Percentiles rank a stretch among this genome's conserved stretches.
Conservation (phyloP, 2,113 vertebrate species). For the Garra rufa region DNA sequence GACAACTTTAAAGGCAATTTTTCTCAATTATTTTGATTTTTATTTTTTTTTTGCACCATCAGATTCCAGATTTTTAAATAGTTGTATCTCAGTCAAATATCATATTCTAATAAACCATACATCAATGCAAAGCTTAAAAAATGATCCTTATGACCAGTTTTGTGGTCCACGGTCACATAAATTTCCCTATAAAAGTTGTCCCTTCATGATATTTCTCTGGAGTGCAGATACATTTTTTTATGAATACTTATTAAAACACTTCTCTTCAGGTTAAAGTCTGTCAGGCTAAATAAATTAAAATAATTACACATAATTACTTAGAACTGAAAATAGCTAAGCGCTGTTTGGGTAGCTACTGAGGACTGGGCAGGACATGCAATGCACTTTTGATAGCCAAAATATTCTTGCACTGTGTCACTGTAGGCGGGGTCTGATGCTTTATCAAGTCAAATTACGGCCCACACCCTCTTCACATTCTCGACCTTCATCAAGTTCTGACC, state of each 20-base stretch:
- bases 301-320: background rate
- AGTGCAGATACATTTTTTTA: background rate
- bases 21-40: no score
- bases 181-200: background rate
- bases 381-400: conserved; percentile 4
- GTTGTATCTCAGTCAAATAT: no score
- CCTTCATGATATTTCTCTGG: background rate
- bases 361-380: background rate
- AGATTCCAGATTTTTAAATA: no score
- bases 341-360: background rate
- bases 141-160: no score
- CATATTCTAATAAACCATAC: no score
- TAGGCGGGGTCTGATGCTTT: background rate
- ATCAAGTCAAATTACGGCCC: conserved; percentile 10
- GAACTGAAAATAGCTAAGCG: background rate
- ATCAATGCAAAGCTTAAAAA: no score
- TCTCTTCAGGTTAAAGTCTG: background rate
- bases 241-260: background rate
- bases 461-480: background rate
- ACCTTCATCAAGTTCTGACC: conserved; percentile 46
- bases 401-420: background rate
- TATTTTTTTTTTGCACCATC: no score
- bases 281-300: background rate
- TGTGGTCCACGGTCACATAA: no score
- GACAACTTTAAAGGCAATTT: no score